A percentile compares a stretch with the other conserved stretches of the same genome.
Conservation (phyloP, 2,797 vertebrate genomes). For the Synanceia verrucosa region DNA sequence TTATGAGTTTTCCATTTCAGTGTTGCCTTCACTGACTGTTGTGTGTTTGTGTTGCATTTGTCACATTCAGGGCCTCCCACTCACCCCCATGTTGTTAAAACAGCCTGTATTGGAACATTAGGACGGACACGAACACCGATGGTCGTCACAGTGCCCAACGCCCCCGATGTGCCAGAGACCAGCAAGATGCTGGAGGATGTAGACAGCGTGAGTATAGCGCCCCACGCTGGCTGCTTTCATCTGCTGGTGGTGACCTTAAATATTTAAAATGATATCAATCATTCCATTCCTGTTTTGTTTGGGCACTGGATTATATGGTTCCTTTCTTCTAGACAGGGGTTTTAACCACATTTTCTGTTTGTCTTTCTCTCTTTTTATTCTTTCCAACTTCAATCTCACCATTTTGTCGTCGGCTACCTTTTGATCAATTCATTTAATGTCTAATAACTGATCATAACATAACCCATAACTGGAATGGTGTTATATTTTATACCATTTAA, state of each 20-base stretch:
- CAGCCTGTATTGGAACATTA: slow-evolving; percentile 94
- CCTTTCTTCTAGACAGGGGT: slow-evolving; percentile 53
- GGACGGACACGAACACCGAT: slow-evolving; percentile 93
- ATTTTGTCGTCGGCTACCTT: slow-evolving; percentile 58
- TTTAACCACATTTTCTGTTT: slow-evolving; percentile 78
- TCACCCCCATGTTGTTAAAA: slow-evolving; percentile 91
- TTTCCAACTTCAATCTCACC: slow-evolving; percentile 68
- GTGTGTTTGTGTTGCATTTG: slow-evolving; percentile 3
- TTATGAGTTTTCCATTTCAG: not conserved
- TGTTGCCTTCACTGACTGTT: slow-evolving; percentile 26
- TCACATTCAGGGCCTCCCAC: slow-evolving; percentile 80
- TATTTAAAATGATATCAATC: not conserved
- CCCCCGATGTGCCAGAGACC: slow-evolving; percentile 93
- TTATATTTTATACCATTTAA: slow-evolving; percentile 20
- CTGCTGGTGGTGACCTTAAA: not conserved
- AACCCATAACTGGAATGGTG: slow-evolving; percentile 62
- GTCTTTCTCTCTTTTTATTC: slow-evolving; percentile 78
- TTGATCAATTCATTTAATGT: slow-evolving; percentile 44
- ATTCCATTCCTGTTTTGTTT: slow-evolving; percentile 61
- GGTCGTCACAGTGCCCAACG: slow-evolving; percentile 93
- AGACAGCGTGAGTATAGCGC: slow-evolving; percentile 89
- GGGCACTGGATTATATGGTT: slow-evolving; percentile 44
- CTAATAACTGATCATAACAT: slow-evolving; percentile 39
- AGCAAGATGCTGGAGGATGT: slow-evolving; percentile 95
- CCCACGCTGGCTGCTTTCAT: slow-evolving; percentile 13